Conservation (phyloP, 2,888 invertebrate species). For the Mycalesis mineus region DNA sequence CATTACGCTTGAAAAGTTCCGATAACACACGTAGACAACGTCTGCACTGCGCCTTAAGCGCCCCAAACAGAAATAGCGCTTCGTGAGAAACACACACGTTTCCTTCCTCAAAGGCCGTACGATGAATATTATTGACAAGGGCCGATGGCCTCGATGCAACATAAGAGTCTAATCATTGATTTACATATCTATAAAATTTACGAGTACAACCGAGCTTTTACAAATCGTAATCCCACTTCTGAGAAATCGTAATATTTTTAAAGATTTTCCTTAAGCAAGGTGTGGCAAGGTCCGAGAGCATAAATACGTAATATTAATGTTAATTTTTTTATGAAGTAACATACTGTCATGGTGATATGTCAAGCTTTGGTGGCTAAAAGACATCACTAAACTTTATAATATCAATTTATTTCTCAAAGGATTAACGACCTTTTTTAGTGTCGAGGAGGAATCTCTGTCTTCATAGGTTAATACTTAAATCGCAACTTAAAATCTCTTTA, state of each 20-base stretch:
- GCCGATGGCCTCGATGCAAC: slow-evolving; percentile 23
- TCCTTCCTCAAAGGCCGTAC: slow-evolving; percentile 31
- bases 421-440: too few relatives aligned
- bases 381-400: too few relatives aligned
- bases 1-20: neutral
- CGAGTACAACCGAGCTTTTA: neutral
- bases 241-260: neutral
- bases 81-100: slow-evolving; percentile 36
- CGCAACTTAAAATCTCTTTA: too few relatives aligned
- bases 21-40: neutral
- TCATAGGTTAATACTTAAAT: too few relatives aligned
- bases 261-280: neutral
- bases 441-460: too few relatives aligned
- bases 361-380: too few relatives aligned
- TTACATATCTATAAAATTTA: slow-evolving; percentile 10
- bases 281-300: too few relatives aligned
- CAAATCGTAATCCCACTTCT: slow-evolving; percentile 1
- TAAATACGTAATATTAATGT: neutral
- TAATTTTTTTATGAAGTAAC: neutral
- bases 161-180: slow-evolving; percentile 9
- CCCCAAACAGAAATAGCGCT: slow-evolving; percentile 38
- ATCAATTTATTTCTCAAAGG: too few relatives aligned
- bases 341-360: too few relatives aligned
- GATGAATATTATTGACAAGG: slow-evolving; percentile 28
- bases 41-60: slow-evolving; percentile 1